A percentile compares a stretch with the other conserved stretches of the same genome.
Evolutionary conservation across 2,888 invertebrate species (phyloP).

Genomic region (Buathra laborator): DNA sequence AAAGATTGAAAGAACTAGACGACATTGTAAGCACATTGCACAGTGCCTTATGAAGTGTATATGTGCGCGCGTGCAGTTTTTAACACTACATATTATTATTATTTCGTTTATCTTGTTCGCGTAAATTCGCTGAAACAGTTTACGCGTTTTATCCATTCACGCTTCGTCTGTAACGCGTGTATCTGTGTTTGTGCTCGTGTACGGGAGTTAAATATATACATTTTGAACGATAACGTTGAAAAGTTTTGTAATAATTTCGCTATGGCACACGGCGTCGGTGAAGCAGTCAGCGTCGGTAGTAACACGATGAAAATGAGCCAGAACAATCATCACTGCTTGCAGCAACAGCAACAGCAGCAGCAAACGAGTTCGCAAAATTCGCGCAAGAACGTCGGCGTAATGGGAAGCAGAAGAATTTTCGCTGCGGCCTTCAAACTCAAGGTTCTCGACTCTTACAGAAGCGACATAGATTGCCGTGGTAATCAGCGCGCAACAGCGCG

Average conservation of each 20-base stretch:
- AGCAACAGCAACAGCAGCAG: constrained; percentile 74
- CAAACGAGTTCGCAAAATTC: constrained; percentile 77
- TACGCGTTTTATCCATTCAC: constrained; percentile 17
- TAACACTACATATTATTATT: constrained; percentile 27
- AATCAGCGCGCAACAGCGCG: constrained; percentile 96
- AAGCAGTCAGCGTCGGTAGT: constrained; percentile 85
- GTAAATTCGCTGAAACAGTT: constrained; percentile 34
- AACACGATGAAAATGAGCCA: constrained; percentile 82
- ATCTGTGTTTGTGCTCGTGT: constrained; percentile 6
- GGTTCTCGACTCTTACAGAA: constrained; percentile 94
- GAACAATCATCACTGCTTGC: constrained; percentile 77
- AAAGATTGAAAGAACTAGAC: constrained; percentile 63
- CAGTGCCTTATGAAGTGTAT: constrained; percentile 53
- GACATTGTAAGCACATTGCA: constrained; percentile 33
- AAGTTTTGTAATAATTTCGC: constrained; percentile 22
- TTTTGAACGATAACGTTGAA: constrained; percentile 11
- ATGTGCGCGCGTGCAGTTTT: constrained; percentile 46
- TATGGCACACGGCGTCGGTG: constrained; percentile 88
- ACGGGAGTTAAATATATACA: constrained; percentile 24
- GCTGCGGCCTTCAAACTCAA: constrained; percentile 95
- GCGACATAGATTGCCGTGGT: constrained; percentile 94
- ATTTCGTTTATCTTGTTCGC: constrained; percentile 38
- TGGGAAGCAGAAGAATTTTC: constrained; percentile 95
- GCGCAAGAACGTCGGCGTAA: constrained; percentile 84
- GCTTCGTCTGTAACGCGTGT: background rate